Conservation (phyloP, 2,113 vertebrate genomes). For the Tinamus guttatus region DNA sequence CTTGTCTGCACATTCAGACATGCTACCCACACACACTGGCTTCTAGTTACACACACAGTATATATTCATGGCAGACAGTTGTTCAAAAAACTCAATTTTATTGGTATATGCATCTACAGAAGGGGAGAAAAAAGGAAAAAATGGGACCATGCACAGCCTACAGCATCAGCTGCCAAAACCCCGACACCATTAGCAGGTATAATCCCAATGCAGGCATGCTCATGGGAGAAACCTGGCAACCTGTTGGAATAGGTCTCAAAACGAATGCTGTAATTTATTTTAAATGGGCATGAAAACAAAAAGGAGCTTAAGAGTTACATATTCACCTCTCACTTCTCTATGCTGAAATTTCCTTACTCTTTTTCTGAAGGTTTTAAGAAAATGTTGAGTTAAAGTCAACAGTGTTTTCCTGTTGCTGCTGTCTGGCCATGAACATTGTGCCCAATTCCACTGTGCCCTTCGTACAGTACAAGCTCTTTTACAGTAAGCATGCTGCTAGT, state of each 20-base stretch:
- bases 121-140: too few species aligned
- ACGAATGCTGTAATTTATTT: not conserved
- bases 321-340: not conserved
- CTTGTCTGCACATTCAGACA: not conserved
- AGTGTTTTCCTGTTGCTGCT: not conserved
- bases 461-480: not conserved
- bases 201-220: accelerated
- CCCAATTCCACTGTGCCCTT: too few species aligned
- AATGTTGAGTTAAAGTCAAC: not conserved
- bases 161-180: not conserved
- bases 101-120: accelerated
- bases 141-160: too few species aligned
- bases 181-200: too few species aligned
- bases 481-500: not conserved
- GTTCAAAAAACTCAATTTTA: not conserved
- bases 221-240: not conserved
- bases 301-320: not conserved
- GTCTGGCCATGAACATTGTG: not conserved
- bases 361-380: not conserved
- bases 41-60: not conserved
- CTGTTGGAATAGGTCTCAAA: not conserved
- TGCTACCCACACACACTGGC: accelerated
- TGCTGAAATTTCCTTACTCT: not conserved
- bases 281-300: not conserved
- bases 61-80: not conserved